Base-by-base conservation (phyloP, 2,797 vertebrate genomes). In the Eleutherodactylus coqui region DNA sequence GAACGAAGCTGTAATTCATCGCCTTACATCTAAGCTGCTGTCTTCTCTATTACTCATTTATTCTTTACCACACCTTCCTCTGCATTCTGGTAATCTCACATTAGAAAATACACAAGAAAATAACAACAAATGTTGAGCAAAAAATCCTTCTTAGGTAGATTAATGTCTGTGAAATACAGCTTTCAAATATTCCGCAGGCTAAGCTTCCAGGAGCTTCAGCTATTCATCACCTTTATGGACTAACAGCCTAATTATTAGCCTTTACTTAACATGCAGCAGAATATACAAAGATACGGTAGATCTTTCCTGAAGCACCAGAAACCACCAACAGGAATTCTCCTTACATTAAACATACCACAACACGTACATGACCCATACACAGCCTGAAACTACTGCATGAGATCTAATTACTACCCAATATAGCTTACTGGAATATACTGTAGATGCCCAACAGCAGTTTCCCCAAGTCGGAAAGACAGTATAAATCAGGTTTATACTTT, bases 11-110 rank as follows among this genome's bases (percentile, higher is more conserved):
- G 84, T 88, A 79, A 87, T 91, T 90, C 89, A 81, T 80, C 85
- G 2, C 45, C 90, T 93, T 92, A 91, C 87, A 90, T 91, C 84
- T 90, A 88, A 45, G 69, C 53, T 29, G 55, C 55, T 73, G 67
- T 79, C 64, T 43, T 75, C 43, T 80, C 67, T 79, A n/a, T 70
- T 64, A 43, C 43, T 55, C 51, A 80, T 64, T 81, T 75, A 81
- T 86, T 69, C 84, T 69, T 29, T 80, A 62, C 81, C 78, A 51
- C 43, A 19, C 75, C 79, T 82, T 67, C 82, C 58, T 86, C 41
- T 76, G 29, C 45, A 67, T 36, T 86, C 62, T 64, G 76, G 45
- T 60, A 45, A 85, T 85, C 55, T 17, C 43, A 86, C 69, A 64
- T 60, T 69, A 38, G 1, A 38, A 11, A 43, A 70, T 38, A 64